phyloP scores from a whole-genome alignment of 2,797 vertebrate species.

The Phrynocephalus guinanensis region DNA sequence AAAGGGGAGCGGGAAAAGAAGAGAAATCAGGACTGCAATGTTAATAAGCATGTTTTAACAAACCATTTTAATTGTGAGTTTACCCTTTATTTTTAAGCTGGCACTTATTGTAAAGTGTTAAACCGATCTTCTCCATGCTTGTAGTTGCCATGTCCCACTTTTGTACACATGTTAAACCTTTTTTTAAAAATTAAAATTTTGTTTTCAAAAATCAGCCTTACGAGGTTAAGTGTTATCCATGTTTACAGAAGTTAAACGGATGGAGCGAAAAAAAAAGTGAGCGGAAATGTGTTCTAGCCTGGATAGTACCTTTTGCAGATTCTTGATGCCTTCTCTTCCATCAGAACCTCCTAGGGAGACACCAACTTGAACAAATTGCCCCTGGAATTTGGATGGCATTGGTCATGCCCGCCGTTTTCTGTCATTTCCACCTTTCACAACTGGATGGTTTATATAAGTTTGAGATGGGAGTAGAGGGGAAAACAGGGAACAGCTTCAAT shows the following conservation, averaged over 20 bases:
- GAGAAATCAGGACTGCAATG: slow-evolving; percentile 47
- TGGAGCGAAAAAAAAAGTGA: not conserved
- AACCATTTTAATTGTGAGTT: slow-evolving; percentile 35
- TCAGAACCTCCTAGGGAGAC: too few species aligned
- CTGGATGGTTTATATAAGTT: not conserved
- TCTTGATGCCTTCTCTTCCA: not conserved
- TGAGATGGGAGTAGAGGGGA: not conserved
- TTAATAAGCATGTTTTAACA: slow-evolving; percentile 39
- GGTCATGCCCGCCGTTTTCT: too few species aligned
- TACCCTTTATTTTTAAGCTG: slow-evolving; percentile 5
- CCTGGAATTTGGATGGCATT: too few species aligned
- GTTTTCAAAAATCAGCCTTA: slow-evolving; percentile 59
- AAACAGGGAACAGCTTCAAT: not conserved
- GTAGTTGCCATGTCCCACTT: slow-evolving; percentile 58
- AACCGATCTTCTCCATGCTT: slow-evolving; percentile 49
- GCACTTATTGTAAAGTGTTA: slow-evolving; percentile 47
- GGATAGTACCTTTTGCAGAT: not conserved
- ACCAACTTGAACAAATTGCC: not conserved
- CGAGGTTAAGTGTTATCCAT: slow-evolving; percentile 41
- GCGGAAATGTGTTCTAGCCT: not conserved
- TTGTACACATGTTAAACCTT: slow-evolving; percentile 60
- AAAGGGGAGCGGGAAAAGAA: slow-evolving; percentile 17
- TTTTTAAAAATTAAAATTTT: slow-evolving; percentile 64
- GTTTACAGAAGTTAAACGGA: not conserved
- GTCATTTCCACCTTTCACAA: not conserved